Evolutionary conservation across 1,140 invertebrate genomes (phyloP), one percentile per base, ranked within the genome.

Genomic region (Andrena cerasifolii): DNA sequence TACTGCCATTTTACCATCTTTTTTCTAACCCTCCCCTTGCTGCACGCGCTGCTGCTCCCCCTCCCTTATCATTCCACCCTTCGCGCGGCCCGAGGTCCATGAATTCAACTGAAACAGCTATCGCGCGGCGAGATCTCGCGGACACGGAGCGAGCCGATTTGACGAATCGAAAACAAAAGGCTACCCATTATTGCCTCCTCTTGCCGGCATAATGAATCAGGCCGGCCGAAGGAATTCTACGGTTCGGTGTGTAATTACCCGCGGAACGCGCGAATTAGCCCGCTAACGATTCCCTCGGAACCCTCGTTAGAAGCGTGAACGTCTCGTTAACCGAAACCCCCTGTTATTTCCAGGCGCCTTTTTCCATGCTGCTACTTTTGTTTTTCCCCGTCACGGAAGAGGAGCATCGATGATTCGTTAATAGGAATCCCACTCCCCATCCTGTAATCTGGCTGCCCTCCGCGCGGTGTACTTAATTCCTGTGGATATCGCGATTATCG

Each of bases 161-260:
- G 73, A 68, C 65, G 73, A 76, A 47, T 76, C 43, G 73, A 68
- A 76, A 68, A 76, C 65, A 76, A 76, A 68, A 68, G 65, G 21
- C 53, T 51, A 58, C 68, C 65, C 65, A 68, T 68, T 66, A 67
- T 67, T 61, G 45, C n/a, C 14, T 36, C 36, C 45, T 4, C 16
- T 45, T 59, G 67, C 43, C 62, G 45, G 67, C 73, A 76, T 76
- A 76, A 76, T 76, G 73, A 76, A 76, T 75, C 36, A 75, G 67
- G 73, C 28, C 10, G 40, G 33, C 24, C 36, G 28, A 10, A 14
- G 53, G 65, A 49, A 68, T 74, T 67, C 33, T 56, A 58, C 36
- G 53, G 51, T 10, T 68, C 28, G 63, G 18, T 40, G 63, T 68
- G 73, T 76, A 76, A 76, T 76, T 76, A 68, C 53, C 53, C 65